Conservation (phyloP, 2,113 vertebrate species). For the Grammomys surdaster region DNA sequence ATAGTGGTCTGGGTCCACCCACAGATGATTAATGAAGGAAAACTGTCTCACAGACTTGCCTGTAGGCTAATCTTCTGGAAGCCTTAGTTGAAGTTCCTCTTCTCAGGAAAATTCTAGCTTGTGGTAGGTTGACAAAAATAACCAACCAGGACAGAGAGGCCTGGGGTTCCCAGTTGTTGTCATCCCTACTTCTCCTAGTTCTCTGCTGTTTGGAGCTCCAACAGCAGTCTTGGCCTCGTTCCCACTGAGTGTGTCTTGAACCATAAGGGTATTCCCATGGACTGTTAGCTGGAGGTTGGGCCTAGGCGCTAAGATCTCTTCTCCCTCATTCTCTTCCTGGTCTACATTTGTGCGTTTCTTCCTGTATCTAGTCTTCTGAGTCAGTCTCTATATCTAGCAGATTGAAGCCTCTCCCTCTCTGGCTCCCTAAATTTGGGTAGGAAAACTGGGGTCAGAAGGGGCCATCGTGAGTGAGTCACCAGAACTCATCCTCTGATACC, state of each 20-base stretch:
- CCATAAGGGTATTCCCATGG: not conserved
- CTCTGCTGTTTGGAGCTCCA: not conserved
- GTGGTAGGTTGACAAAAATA: not conserved
- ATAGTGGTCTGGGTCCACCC: not conserved
- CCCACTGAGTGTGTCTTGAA: not conserved
- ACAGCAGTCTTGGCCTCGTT: not conserved
- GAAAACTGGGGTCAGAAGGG: slow-evolving; percentile 80
- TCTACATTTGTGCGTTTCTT: slow-evolving; percentile 62
- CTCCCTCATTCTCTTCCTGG: slow-evolving; percentile 46
- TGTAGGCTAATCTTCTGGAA: not conserved
- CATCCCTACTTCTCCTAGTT: not conserved
- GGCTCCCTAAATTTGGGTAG: slow-evolving; percentile 70
- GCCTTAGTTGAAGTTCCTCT: not conserved
- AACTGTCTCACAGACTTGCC: not conserved
- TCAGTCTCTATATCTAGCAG: slow-evolving; percentile 46
- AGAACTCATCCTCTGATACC: slow-evolving; percentile 46
- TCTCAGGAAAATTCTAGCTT: not conserved
- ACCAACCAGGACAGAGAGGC: not conserved
- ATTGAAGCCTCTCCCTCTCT: slow-evolving; percentile 58
- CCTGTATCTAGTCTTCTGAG: slow-evolving; percentile 52
- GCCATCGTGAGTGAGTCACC: slow-evolving; percentile 66
- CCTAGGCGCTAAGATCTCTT: not conserved
- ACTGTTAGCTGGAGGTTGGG: not conserved
- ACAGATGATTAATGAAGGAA: not conserved
- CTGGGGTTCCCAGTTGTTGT: not conserved